Conservation (phyloP, 2,888 invertebrate species). For the Maniola hyperantus region DNA sequence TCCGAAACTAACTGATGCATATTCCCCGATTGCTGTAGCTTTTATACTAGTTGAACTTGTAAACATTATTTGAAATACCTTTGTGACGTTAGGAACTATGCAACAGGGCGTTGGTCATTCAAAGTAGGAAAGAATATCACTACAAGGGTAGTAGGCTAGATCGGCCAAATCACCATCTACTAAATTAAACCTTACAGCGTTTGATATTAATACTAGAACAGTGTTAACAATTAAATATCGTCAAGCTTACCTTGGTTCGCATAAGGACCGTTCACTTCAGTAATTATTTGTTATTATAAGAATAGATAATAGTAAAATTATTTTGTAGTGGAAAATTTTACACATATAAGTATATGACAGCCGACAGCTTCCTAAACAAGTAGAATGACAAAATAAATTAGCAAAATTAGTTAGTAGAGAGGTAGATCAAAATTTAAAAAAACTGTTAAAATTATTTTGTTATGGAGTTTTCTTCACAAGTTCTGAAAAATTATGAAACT, state of each 20-base stretch:
- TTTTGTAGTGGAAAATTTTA: slow-evolving; percentile 20
- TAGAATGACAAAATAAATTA: background rate
- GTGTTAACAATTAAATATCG: slow-evolving; percentile 29
- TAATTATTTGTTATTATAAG: slow-evolving; percentile 13
- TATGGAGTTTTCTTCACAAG: too few relatives aligned
- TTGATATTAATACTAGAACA: slow-evolving; percentile 58
- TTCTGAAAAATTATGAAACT: too few relatives aligned
- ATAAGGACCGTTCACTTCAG: slow-evolving; percentile 60
- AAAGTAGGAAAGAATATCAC: slow-evolving; percentile 44
- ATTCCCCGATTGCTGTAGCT: slow-evolving; percentile 56
- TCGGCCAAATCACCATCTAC: slow-evolving; percentile 62
- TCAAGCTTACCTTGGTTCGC: slow-evolving; percentile 52
- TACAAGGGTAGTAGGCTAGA: slow-evolving; percentile 36
- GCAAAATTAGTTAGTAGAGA: too few relatives aligned
- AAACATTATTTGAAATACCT: slow-evolving; percentile 71
- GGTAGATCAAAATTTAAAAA: too few relatives aligned
- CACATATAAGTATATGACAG: slow-evolving; percentile 5
- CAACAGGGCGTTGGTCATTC: slow-evolving; percentile 42
- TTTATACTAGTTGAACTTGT: slow-evolving; percentile 68
- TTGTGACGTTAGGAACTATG: slow-evolving; percentile 50
- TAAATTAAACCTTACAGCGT: slow-evolving; percentile 78
- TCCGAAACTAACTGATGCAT: slow-evolving; percentile 65
- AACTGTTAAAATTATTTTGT: too few relatives aligned
- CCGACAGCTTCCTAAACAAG: slow-evolving; percentile 9
- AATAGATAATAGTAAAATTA: slow-evolving; percentile 39